Conservation (phyloP, 1,140 invertebrate species). For the Drosophila sp. region DNA sequence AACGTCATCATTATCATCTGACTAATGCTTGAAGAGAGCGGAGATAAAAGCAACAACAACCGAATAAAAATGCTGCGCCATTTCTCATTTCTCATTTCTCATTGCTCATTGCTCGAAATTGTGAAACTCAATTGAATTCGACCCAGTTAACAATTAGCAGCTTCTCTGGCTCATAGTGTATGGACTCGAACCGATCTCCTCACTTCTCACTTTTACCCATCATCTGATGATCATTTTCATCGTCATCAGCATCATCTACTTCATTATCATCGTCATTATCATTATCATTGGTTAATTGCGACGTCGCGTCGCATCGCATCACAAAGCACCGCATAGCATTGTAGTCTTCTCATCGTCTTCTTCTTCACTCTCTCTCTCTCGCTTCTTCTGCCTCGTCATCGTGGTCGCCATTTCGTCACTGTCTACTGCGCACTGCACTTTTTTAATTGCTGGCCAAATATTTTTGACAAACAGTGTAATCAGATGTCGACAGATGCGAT, state of each 20-base stretch:
- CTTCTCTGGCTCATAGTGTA: slow-evolving; percentile 4
- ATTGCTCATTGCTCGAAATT: slow-evolving; percentile 45
- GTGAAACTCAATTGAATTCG: slow-evolving; percentile 60
- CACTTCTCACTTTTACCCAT: slow-evolving; percentile 3
- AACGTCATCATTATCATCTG: slow-evolving; percentile 17
- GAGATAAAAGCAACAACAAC: slow-evolving; percentile 22
- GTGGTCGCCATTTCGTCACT: slow-evolving; percentile 30
- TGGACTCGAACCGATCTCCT: slow-evolving; percentile 9
- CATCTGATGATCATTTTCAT: not conserved
- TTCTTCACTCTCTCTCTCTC: not conserved
- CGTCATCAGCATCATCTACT: not conserved
- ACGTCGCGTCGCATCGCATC: slow-evolving; percentile 19
- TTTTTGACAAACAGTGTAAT: slow-evolving; percentile 77
- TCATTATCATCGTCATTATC: not conserved
- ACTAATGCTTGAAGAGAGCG: slow-evolving; percentile 14
- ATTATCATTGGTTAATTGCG: slow-evolving; percentile 33
- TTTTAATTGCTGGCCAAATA: slow-evolving; percentile 74
- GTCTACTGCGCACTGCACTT: slow-evolving; percentile 71
- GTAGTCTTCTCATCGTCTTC: not conserved
- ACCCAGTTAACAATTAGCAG: slow-evolving; percentile 37
- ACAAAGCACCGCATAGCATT: slow-evolving; percentile 9
- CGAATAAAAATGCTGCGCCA: slow-evolving; percentile 54
- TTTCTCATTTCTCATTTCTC: too few relatives aligned
- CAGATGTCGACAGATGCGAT: slow-evolving; percentile 50
- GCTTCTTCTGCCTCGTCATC: not conserved